These are phyloP conservation scores for Anguilla japonica DNA, from an alignment of 2,113 vertebrate genomes.

Conservation along the genomic window DNA sequence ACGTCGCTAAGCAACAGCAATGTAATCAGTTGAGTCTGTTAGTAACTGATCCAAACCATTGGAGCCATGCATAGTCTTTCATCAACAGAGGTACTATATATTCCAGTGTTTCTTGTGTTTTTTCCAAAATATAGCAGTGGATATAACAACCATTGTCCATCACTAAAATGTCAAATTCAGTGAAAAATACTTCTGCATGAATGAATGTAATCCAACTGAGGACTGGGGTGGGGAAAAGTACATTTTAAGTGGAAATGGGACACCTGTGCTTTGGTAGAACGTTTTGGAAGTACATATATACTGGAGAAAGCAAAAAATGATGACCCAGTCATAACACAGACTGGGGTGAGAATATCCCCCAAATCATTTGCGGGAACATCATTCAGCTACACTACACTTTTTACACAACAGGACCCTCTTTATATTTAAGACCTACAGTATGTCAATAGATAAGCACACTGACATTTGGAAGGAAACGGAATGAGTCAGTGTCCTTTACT, in stretches of 20 bases:
- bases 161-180: too few relatives aligned
- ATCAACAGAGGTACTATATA: background rate
- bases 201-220: background rate
- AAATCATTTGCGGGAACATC: too few relatives aligned
- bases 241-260: background rate
- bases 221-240: background rate
- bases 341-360: background rate
- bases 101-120: background rate
- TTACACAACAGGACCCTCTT: too few relatives aligned
- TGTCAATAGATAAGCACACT: too few relatives aligned
- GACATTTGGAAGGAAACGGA: background rate
- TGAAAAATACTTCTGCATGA: too few relatives aligned
- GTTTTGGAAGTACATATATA: background rate
- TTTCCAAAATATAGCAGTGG: background rate
- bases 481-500: background rate
- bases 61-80: background rate
- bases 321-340: background rate
- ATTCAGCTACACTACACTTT: too few relatives aligned
- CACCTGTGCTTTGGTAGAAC: background rate
- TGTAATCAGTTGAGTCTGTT: background rate
- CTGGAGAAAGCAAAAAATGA: background rate
- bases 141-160: background rate
- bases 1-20: constrained; percentile 20
- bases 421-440: too few relatives aligned
- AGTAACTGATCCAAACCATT: background rate